Conservation (phyloP, 1,140 invertebrate species). For the Trichonephila inaurata region DNA sequence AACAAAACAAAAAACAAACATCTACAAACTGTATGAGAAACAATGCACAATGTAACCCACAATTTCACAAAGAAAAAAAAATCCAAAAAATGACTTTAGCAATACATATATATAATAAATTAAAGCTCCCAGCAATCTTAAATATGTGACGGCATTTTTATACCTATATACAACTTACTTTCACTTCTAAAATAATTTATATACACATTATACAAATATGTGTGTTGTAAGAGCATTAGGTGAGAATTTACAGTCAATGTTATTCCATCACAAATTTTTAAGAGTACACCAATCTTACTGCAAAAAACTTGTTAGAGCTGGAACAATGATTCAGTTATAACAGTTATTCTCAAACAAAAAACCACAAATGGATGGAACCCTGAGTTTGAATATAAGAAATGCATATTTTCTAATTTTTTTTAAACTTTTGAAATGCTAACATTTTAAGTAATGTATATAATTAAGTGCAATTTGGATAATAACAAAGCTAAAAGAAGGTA, state of each 20-base stretch:
- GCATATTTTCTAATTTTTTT: neutral
- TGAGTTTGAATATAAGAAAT: slow-evolving; percentile 43
- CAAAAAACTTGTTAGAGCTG: neutral
- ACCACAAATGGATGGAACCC: slow-evolving; percentile 38
- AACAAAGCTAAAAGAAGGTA: no score
- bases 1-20: neutral
- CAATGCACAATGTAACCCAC: slow-evolving; percentile 26
- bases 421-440: neutral
- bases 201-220: neutral
- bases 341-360: neutral
- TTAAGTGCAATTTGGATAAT: no score
- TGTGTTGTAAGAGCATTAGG: neutral
- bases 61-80: slow-evolving; percentile 9
- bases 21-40: neutral
- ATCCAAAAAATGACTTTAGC: neutral
- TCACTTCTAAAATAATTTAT: slow-evolving; percentile 8
- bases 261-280: neutral
- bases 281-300: neutral
- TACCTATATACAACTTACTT: neutral
- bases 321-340: neutral
- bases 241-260: slow-evolving; percentile 15
- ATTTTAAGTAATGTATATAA: neutral
- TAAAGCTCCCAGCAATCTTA: slow-evolving; percentile 52
- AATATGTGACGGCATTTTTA: slow-evolving; percentile 14
- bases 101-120: slow-evolving; percentile 12